phyloP scores from a whole-genome alignment of 2,797 vertebrate species.

The Micropoecilia bifurca region DNA sequence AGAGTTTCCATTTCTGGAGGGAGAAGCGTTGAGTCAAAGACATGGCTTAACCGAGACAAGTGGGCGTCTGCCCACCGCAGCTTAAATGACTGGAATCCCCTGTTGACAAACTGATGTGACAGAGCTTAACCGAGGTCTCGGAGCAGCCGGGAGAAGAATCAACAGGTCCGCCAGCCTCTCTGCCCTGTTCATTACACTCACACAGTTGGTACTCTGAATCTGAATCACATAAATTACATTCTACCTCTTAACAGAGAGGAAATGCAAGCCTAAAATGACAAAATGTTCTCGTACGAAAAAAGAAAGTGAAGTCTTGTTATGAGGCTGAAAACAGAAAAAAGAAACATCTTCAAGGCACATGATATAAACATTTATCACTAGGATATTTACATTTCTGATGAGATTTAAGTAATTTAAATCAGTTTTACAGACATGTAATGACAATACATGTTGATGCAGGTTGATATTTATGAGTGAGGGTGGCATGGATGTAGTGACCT shows the following conservation, averaged over 20 bases:
- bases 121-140: slow-evolving; percentile 50
- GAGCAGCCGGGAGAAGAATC: slow-evolving; percentile 31
- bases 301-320: neutral
- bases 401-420: neutral
- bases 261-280: neutral
- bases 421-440: neutral
- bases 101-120: slow-evolving; percentile 54
- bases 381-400: neutral
- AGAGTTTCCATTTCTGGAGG: slow-evolving; percentile 49
- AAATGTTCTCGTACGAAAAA: neutral
- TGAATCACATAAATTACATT: neutral
- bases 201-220: neutral
- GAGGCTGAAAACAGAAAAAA: neutral
- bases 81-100: slow-evolving; percentile 65
- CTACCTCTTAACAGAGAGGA: neutral
- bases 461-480: neutral
- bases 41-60: slow-evolving; percentile 47
- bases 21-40: slow-evolving; percentile 40
- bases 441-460: neutral
- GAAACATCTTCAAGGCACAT: neutral
- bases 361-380: neutral
- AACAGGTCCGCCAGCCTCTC: slow-evolving; percentile 19
- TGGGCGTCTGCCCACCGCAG: slow-evolving; percentile 58
- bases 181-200: slow-evolving; percentile 13
- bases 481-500: neutral